Conservation (phyloP, 2,113 vertebrate genomes). For the Nothoprocta perdicaria region DNA sequence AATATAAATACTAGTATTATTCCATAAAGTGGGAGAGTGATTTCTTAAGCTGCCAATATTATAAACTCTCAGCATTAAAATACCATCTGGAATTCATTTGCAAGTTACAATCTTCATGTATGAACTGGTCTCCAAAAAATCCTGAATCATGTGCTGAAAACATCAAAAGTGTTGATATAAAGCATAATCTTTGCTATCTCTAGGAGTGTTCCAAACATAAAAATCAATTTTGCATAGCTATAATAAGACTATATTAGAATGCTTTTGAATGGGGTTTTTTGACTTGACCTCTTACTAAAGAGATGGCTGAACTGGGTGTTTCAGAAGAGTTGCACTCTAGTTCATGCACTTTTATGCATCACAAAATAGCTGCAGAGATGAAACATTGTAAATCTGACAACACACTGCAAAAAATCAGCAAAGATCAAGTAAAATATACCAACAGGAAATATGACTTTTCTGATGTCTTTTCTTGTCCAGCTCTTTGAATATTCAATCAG, state of each 20-base stretch:
- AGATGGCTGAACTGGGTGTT: neutral
- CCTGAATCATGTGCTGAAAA: neutral
- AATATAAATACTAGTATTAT: neutral
- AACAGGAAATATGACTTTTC: neutral
- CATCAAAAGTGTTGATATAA: accelerated
- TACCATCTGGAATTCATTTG: neutral
- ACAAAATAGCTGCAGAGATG: neutral
- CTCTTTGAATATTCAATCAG: neutral
- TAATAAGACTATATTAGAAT: neutral
- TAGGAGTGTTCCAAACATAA: neutral
- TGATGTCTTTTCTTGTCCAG: neutral
- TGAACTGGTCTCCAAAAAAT: neutral
- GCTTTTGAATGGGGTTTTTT: neutral
- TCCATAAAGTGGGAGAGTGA: neutral
- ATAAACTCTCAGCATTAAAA: neutral
- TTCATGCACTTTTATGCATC: neutral
- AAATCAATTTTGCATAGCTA: neutral
- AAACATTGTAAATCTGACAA: neutral
- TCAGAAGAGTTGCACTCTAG: neutral
- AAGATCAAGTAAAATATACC: neutral
- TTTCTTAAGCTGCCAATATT: neutral
- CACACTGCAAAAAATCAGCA: neutral
- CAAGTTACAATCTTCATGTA: accelerated
- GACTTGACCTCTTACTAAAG: neutral
- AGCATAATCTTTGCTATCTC: neutral